Base-by-base conservation (phyloP, 2,113 vertebrate genomes). In the Plestiodon gilberti region DNA sequence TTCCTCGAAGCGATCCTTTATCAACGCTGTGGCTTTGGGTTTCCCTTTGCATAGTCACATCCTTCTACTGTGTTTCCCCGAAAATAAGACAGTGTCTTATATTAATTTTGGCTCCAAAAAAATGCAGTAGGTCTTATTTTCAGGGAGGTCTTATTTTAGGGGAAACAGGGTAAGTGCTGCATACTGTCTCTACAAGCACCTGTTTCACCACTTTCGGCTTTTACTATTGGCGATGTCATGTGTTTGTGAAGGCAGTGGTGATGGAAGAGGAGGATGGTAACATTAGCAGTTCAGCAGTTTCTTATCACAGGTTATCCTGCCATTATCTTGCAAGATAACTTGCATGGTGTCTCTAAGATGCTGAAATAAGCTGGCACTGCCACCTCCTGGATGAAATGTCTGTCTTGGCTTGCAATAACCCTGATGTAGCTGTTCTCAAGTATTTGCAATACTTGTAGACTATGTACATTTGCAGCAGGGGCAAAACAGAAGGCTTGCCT, bases 1-100 rank as follows among this genome's bases (percentile, higher is more conserved):
- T 95, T 95, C 94, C 92, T 94, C 35, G 38, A 83, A 91, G 33
- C 2, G 76, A 88, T 91, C 78, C 78, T 76, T 90, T 94, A 92
- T 92, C 92, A 71, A 0, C n/a, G 43, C 6, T 89, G 82, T 89
- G 91, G 81, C 88, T 90, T 91, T 89, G 90, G 82, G 89, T 90
- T 90, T 59, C 61, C 25, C 89, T 69, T 52, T 10, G 38, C 25
- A 0, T 78, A 78, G 74, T 94, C 89, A 78, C 35, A 90, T 82
- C 69, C 77, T 90, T 52, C 88, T 62, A n/a, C n/a, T n/a, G n/a
- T n/a, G n/a, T n/a, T n/a, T n/a, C n/a, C n/a, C n/a, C n/a, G n/a
- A n/a, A n/a, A n/a, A n/a, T n/a, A n/a, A n/a, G n/a, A n/a, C n/a
- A n/a, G n/a, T n/a, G n/a, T n/a, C n/a, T n/a, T n/a, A n/a, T n/a